Base-by-base conservation (phyloP, 2,113 vertebrate species). In the Potamarius usumacintae region DNA sequence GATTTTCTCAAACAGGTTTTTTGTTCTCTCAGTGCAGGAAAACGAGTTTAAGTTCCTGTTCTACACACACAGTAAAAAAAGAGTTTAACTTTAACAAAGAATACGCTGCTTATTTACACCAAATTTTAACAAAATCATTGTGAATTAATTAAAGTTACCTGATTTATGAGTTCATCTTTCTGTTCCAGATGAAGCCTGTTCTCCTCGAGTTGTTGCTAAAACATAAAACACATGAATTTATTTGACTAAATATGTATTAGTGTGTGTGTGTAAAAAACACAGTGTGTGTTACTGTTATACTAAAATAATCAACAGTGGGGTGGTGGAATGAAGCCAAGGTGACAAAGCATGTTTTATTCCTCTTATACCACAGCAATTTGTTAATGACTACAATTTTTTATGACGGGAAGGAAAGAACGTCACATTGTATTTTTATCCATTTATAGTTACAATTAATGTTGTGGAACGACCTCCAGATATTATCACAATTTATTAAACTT, bases 171-270 rank as follows among this genome's bases (percentile, higher is more conserved):
- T 30, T 88, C 74, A n/a, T 76, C 85, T 53, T 83, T 87, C 22
- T 76, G 22, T 22, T 83, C 57, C 53, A 88, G 79, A 12, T 52
- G 22, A 65, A 90, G 42, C 53, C 76, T 87, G 8, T 14, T 83
- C 71, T 89, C 78, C 76, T 87, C 80, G 62, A 86, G n/a, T 34
- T 87, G 79, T 48, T 90, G 42, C 90, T 91, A 62, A 60, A 60
- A 60, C 30, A 81, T 34, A 81, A 80, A 57, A 42, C 1, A 50
- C 1, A 8, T 11, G 0, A 58, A 80, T 11, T 57, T 27, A 4
- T 58, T 58, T 30, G 55, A 79, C 7, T 58, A 34, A 11, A 58
- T 34, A 20, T 34, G 27, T 58, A 30, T 11, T 34, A 18, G 4
- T 34, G 65, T 60, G 4, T 27, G 12, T n/a, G 72, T n/a, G 42